Evolutionary conservation across 2,888 invertebrate genomes (phyloP).

Genomic region (Yponomeuta sedellus): DNA sequence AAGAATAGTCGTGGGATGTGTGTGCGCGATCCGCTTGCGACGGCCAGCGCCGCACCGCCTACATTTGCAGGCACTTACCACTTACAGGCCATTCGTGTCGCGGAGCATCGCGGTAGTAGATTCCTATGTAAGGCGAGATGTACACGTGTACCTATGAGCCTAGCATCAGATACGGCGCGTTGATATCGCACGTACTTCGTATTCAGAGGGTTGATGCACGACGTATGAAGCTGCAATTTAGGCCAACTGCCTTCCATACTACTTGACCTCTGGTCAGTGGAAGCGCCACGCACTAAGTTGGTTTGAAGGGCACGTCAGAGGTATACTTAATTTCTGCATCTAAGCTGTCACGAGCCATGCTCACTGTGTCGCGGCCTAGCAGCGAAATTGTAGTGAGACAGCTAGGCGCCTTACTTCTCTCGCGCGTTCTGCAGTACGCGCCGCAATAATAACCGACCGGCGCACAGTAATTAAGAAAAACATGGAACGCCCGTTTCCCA

Average conservation of each 20-base stretch:
- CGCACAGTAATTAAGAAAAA: conserved; percentile 59
- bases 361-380: conserved; percentile 34
- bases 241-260: neutral
- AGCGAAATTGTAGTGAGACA: conserved; percentile 65
- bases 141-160: neutral
- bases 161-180: neutral
- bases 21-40: conserved; percentile 38
- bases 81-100: conserved; percentile 56
- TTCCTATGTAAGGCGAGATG: neutral
- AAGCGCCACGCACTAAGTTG: neutral
- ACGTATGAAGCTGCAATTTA: neutral
- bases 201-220: neutral
- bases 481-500: conserved; percentile 60
- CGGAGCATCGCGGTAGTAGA: conserved; percentile 23
- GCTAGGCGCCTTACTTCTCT: conserved; percentile 70
- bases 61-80: conserved; percentile 53
- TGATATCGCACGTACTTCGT: neutral
- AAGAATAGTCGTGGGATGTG: conserved; percentile 42
- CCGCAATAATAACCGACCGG: conserved; percentile 62
- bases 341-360: neutral
- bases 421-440: conserved; percentile 53
- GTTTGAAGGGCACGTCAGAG: neutral
- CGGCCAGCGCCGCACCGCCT: conserved; percentile 43
- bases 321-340: neutral
- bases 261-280: neutral